Evolutionary conservation across 35 echinoderm and acorn worm genomes (phyloP).

Genomic region (Acanthaster planci): DNA sequence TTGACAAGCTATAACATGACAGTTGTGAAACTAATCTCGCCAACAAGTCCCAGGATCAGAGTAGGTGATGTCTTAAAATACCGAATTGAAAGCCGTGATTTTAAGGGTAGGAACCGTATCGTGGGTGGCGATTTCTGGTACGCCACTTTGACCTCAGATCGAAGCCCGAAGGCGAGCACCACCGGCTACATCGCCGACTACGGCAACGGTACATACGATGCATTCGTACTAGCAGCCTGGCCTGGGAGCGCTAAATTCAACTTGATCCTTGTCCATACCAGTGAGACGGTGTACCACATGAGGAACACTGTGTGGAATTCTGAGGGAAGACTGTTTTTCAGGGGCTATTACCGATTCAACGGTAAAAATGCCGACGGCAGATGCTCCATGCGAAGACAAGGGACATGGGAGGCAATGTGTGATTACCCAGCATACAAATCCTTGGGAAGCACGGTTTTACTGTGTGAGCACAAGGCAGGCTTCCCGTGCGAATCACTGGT

Average conservation of each 20-base stretch:
- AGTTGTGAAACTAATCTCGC: too few species aligned
- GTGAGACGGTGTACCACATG: background rate
- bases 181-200: background rate
- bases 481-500: background rate
- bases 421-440: background rate
- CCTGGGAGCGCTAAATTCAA: background rate
- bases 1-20: too few species aligned
- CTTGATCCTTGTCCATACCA: background rate
- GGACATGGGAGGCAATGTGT: background rate
- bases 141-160: background rate
- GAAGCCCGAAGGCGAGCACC: background rate
- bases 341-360: background rate
- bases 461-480: background rate
- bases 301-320: background rate
- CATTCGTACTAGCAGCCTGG: background rate
- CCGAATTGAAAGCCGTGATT: too few species aligned
- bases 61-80: too few species aligned
- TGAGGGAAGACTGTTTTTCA: background rate
- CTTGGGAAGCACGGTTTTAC: background rate
- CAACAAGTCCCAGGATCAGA: too few species aligned
- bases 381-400: background rate
- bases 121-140: background rate
- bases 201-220: background rate
- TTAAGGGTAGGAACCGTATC: background rate
- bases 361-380: background rate